A percentile compares a stretch with the other conserved stretches of the same genome.
These are phyloP conservation scores for Acleris literana DNA, from an alignment of 2,888 invertebrate genomes.

Conservation along the genomic window DNA sequence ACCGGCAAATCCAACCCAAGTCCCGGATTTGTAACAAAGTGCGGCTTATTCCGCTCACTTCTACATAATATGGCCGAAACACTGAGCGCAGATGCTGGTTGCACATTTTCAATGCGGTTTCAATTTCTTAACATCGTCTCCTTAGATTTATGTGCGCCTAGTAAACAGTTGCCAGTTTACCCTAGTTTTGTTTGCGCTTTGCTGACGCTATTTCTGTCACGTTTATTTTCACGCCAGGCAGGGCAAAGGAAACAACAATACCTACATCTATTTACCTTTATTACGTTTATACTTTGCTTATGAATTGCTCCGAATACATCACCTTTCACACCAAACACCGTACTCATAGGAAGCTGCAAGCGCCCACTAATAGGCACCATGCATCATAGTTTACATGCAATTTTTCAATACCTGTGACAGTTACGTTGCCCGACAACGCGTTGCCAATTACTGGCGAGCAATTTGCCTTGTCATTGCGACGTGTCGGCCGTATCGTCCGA, in stretches of 20 bases:
- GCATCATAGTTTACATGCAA: slow-evolving; percentile 42
- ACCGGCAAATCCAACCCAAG: slow-evolving; percentile 72
- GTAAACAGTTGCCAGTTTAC: slow-evolving; percentile 34
- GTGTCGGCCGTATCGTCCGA: slow-evolving; percentile 40
- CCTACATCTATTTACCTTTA: neutral
- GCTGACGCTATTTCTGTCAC: slow-evolving; percentile 23
- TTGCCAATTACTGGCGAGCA: slow-evolving; percentile 59
- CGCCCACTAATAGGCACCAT: slow-evolving; percentile 28
- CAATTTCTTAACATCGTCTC: slow-evolving; percentile 54
- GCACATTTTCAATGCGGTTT: slow-evolving; percentile 65
- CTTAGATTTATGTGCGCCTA: slow-evolving; percentile 36
- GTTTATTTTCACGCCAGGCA: slow-evolving; percentile 18
- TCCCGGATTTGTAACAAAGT: slow-evolving; percentile 77
- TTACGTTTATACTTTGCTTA: too few relatives aligned
- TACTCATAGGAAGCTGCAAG: neutral
- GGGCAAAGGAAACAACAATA: neutral
- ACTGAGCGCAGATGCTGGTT: slow-evolving; percentile 62
- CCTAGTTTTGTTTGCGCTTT: slow-evolving; percentile 23
- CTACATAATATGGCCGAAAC: slow-evolving; percentile 69
- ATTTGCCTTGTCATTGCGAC: slow-evolving; percentile 60
- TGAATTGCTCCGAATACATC: too few relatives aligned
- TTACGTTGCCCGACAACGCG: slow-evolving; percentile 50
- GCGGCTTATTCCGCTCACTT: slow-evolving; percentile 66
- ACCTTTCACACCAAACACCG: too few relatives aligned
- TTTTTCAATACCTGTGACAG: slow-evolving; percentile 50